Conservation (phyloP, 1,140 invertebrate genomes). For the Apocrypta bakeri region DNA sequence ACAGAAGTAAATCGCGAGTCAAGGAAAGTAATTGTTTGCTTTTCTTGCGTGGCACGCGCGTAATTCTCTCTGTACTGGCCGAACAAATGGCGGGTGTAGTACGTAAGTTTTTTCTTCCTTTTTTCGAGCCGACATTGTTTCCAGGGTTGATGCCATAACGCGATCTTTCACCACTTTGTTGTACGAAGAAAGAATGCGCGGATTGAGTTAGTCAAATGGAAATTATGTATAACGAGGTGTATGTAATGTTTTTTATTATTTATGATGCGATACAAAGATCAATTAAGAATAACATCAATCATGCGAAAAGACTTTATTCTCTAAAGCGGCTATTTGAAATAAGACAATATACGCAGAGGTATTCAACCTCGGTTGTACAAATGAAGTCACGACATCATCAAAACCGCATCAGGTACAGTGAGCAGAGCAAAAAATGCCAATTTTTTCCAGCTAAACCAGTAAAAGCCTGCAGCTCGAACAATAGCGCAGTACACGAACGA, state of each 20-base stretch:
- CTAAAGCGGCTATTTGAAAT: neutral
- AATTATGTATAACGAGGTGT: too few species aligned
- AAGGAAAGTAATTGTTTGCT: neutral
- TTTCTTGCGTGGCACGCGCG: neutral
- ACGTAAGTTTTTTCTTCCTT: neutral
- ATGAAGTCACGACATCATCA: conserved; percentile 42
- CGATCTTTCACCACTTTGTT: too few species aligned
- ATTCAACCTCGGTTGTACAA: neutral
- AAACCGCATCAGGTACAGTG: conserved; percentile 30
- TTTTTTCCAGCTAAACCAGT: conserved; percentile 36
- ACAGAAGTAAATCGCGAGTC: neutral
- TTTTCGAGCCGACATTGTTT: neutral
- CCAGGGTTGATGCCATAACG: too few species aligned
- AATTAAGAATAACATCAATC: neutral
- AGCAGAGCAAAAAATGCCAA: conserved; percentile 30
- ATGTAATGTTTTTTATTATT: too few species aligned
- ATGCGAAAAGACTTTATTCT: neutral
- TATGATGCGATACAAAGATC: too few species aligned
- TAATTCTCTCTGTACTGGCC: neutral
- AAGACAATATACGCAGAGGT: neutral
- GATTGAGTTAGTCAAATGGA: too few species aligned
- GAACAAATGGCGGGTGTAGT: neutral
- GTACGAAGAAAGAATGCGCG: too few species aligned
- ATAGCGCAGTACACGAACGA: conserved; percentile 28
- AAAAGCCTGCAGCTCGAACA: conserved; percentile 38